Conservation (phyloP, 2,113 vertebrate species). For the Actinemys pallida region DNA sequence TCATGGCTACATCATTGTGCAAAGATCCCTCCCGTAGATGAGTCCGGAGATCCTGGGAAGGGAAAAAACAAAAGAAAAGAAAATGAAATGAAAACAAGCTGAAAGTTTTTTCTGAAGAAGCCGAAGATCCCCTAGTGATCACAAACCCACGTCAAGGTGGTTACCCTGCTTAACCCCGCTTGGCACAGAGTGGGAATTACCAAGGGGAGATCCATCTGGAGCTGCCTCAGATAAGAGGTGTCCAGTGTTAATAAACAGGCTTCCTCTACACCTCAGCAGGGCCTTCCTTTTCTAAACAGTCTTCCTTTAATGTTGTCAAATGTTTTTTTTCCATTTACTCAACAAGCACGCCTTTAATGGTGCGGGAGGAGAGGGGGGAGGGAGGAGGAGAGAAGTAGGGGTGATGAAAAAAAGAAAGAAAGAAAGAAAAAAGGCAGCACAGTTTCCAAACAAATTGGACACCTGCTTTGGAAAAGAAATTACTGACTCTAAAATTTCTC, state of each 20-base stretch:
- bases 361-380: slow-evolving; percentile 63
- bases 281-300: slow-evolving; percentile 96
- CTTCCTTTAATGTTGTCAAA: slow-evolving; percentile 92
- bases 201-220: slow-evolving; percentile 86
- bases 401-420: slow-evolving; percentile 62
- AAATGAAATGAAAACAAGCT: slow-evolving; percentile 39
- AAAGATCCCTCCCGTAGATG: background rate
- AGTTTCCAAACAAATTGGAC: slow-evolving; percentile 73
- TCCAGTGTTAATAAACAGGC: slow-evolving; percentile 92
- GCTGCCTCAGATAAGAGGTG: slow-evolving; percentile 93
- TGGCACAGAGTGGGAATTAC: slow-evolving; percentile 81
- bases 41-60: background rate
- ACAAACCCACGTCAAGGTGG: slow-evolving; percentile 79
- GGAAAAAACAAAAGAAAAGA: background rate
- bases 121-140: slow-evolving; percentile 62
- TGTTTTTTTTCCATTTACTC: slow-evolving; percentile 94
- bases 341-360: slow-evolving; percentile 83
- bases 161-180: slow-evolving; percentile 82
- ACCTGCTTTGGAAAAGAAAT: slow-evolving; percentile 86
- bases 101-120: slow-evolving; percentile 66
- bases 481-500: slow-evolving; percentile 70
- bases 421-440: background rate
- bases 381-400: background rate
- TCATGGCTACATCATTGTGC: background rate
- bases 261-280: slow-evolving; percentile 94